Evolutionary conservation across 2,888 invertebrate genomes (phyloP), one percentile per base, ranked within the genome.

Genomic region (Caenorhabditis drosophilae): DNA sequence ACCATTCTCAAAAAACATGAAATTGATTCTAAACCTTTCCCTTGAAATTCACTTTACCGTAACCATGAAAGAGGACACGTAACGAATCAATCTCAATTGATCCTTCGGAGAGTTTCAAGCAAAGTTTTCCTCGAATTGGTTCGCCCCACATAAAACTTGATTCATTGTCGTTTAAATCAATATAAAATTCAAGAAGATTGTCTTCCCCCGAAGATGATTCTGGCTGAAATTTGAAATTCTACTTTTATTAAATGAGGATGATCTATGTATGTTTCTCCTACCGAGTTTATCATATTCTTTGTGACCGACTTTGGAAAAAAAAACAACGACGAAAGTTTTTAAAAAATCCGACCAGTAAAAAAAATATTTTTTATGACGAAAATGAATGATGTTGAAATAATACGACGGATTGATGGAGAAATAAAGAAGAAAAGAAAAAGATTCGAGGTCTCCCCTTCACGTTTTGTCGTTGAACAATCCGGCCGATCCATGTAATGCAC

Each of bases 51-150:
- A 60, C 27, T 52, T 66, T 66, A 7, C 55, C 59, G 27, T 60
- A 60, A n/a, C 70, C 70, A 41, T 70, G 56, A 15, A 70, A 54
- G 15, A 66, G 25, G 25, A 70, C 45, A 16, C 70, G 70, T 26
- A 70, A 53, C 15, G 67, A 57, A 6, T 56, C 56, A 7, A 70
- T 67, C 27, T 59, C 58, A 12, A 70, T 55, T 26, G 52, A 57
- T 12, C 67, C 67, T 15, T 67, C 55, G 4, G 54, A 50, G 2
- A 70, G 38, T 48, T 63, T 67, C 20, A 70, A 9, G 26, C 67
- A 27, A 1, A 70, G 47, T 27, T 62, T 63, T 4, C 70, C 70
- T 48, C 41, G 49, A 2, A 70, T 47, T n/a, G 54, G 56, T 16
- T 70, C 70, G 12, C 70, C 67, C 47, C 66, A 66, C 23, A 38